These are phyloP conservation scores for Cataglyphis rosenhaueri DNA, from an alignment of 2,888 invertebrate species.

Conservation along the genomic window DNA sequence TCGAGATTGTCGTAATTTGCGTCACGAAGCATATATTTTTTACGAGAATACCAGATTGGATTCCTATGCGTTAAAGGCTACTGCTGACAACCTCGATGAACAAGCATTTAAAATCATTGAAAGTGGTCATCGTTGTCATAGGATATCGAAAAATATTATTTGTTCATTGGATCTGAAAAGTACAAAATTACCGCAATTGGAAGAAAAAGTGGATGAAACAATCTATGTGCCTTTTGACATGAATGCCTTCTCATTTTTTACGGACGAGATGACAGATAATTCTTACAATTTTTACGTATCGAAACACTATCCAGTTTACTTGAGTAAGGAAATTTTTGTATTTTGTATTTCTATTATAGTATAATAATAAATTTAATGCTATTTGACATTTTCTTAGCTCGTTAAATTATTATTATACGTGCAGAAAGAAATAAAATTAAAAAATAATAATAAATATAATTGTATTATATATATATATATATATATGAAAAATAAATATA, in stretches of 20 bases:
- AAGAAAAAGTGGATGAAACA: conserved; percentile 78
- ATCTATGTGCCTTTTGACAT: conserved; percentile 86
- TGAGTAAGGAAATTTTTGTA: conserved; percentile 83
- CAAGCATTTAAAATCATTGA: conserved; percentile 48
- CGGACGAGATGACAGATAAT: conserved; percentile 86
- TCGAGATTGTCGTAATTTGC: conserved; percentile 86
- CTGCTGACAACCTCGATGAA: conserved; percentile 6
- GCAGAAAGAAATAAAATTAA: background rate
- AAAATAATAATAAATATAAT: background rate
- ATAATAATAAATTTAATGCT: too few relatives aligned
- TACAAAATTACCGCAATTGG: background rate
- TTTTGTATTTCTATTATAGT: background rate
- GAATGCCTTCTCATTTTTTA: conserved; percentile 82
- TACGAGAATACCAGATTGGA: conserved; percentile 84
- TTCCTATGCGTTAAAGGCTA: conserved; percentile 54
- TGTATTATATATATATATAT: background rate
- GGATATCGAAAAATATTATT: conserved; percentile 60
- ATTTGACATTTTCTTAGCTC: background rate
- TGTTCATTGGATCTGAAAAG: conserved; percentile 73
- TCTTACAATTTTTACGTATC: conserved; percentile 87
- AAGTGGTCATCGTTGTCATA: conserved; percentile 69
- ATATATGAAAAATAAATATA: background rate
- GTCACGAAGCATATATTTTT: conserved; percentile 85
- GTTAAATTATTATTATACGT: background rate
- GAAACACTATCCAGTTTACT: conserved; percentile 86